Evolutionary conservation across 2,797 vertebrate genomes (phyloP).

Genomic region (Enoplosus armatus): DNA sequence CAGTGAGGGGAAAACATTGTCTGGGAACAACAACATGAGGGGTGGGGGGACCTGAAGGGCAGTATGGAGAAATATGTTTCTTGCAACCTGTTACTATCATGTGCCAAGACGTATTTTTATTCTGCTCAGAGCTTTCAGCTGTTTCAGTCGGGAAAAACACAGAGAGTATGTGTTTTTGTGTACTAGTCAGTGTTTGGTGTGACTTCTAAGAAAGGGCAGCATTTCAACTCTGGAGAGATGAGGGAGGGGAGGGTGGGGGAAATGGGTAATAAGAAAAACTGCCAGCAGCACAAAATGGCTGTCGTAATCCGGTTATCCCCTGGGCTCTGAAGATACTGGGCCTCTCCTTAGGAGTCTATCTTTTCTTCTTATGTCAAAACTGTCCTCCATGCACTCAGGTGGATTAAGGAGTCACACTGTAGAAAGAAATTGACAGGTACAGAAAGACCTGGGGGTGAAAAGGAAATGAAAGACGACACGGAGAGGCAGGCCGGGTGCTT

Average conservation of each 20-base stretch:
- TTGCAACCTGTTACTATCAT: background rate
- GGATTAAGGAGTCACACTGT: constrained; percentile 80
- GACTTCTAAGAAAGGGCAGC: constrained; percentile 75
- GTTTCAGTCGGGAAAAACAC: constrained; percentile 26
- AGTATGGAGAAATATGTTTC: constrained; percentile 14
- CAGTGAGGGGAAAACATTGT: constrained; percentile 7
- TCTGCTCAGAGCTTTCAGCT: constrained; percentile 25
- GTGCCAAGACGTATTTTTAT: constrained; percentile 20
- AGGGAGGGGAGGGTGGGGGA: background rate
- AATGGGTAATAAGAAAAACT: constrained; percentile 79
- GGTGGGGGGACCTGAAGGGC: background rate
- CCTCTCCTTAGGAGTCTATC: constrained; percentile 79
- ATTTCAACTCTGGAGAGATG: constrained; percentile 73
- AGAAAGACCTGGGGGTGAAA: constrained; percentile 75
- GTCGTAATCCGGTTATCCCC: constrained; percentile 82
- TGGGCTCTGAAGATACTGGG: constrained; percentile 79
- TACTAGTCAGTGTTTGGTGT: constrained; percentile 67
- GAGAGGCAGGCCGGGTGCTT: constrained; percentile 41
- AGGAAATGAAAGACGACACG: constrained; percentile 73
- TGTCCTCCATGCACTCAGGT: constrained; percentile 85
- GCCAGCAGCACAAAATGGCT: constrained; percentile 81
- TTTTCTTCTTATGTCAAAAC: constrained; percentile 85
- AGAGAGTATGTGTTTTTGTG: constrained; percentile 49
- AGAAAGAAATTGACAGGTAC: constrained; percentile 81
- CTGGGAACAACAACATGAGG: constrained; percentile 15